Percentiles rank a stretch among this genome's conserved stretches.
phyloP scores from a whole-genome alignment of 2,888 invertebrate species.

The Ichneumon xanthorius region DNA sequence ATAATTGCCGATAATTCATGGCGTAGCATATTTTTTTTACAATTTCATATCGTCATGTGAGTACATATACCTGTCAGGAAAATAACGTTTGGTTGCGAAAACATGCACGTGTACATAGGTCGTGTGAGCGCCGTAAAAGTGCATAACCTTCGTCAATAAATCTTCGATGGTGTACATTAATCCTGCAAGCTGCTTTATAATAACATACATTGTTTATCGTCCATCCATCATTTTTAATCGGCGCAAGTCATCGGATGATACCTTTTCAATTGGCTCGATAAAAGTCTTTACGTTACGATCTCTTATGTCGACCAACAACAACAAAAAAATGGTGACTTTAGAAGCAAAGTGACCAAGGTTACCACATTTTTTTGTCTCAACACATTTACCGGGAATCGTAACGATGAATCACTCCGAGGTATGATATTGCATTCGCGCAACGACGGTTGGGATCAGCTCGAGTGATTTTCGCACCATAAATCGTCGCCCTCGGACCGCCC shows the following conservation, averaged over 20 bases:
- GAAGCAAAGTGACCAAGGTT: neutral
- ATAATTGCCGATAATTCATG: too few relatives aligned
- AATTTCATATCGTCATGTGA: too few relatives aligned
- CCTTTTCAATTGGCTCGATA: neutral
- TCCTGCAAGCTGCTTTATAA: neutral
- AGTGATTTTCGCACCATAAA: neutral
- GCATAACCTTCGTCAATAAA: too few relatives aligned
- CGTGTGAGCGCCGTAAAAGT: too few relatives aligned
- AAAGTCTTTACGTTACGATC: too few relatives aligned
- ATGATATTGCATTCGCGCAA: neutral
- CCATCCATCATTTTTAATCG: neutral
- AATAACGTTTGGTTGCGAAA: too few relatives aligned
- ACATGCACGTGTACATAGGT: too few relatives aligned
- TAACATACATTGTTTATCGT: neutral
- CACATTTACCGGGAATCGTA: neutral
- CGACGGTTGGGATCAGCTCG: conserved; percentile 1
- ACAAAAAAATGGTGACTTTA: neutral
- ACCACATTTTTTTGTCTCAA: neutral
- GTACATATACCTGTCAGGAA: too few relatives aligned
- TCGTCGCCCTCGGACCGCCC: neutral
- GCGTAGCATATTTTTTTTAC: too few relatives aligned
- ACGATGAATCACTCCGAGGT: neutral
- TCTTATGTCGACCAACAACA: neutral
- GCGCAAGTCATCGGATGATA: neutral
- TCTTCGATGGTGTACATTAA: too few relatives aligned